Base-by-base conservation (phyloP, 2,888 invertebrate genomes). In the Drosophila monieri region DNA sequence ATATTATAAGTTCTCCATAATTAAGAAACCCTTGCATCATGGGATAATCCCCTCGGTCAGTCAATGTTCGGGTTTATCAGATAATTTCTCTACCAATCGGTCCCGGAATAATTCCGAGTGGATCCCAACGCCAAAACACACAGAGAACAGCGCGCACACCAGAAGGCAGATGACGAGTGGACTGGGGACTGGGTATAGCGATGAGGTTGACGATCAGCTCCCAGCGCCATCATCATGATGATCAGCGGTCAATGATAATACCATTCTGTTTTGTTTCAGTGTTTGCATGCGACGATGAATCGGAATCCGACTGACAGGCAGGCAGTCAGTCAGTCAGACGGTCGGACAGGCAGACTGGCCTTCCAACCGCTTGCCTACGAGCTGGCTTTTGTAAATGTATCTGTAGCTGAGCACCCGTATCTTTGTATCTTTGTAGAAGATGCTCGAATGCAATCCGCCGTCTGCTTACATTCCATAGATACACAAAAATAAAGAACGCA, bases 401-500 rank as follows among this genome's bases (percentile, higher is more conserved):
- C 48, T 46, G 54, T 39, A 37, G 37, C 32, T 23, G 21, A 35
- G 35, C 35, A 35, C 35, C 35, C 35, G 35, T 27, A 32, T 47
- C 44, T 62, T 14, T 68, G 62, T 62, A 9, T 68, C 69, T 37
- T 35, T n/a, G 35, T 68, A 66, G 84, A 83, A 78, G 80, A 69
- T 83, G 76, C 78, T 85, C 83, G 78, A 75, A 85, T 78, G 78
- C 73, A 49, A 55, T 49, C 15, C 60, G 77, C 73, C 62, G 85
- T 27, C 59, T 60, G 59, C 59, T 46, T 46, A 65, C 85, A 86
- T 86, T 86, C 86, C 86, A 89, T 77, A 89, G 85, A 87, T 85
- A 87, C 88, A 89, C 88, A 85, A 86, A 89, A 87, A 89, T 86
- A 88, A 77, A 88, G 35, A 88, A 87, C 88, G 79, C 85, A 77